Evolutionary conservation across 2,797 vertebrate genomes (phyloP), one percentile per base, ranked within the genome.

Genomic region (Lepilemur septentrionalis): DNA sequence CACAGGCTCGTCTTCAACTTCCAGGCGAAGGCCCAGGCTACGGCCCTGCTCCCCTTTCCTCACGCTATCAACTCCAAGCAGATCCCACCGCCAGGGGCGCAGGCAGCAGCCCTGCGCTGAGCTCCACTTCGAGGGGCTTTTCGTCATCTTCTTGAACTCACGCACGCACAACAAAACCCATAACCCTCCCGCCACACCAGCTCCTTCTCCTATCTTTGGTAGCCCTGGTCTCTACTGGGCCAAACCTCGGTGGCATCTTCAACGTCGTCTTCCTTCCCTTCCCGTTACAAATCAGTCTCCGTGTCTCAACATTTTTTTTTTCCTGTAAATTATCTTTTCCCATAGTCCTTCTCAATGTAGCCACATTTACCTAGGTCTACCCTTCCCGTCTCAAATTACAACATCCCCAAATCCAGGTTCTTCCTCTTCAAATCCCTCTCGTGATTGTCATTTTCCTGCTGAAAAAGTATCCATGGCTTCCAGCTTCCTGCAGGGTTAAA

Each of bases 391-490:
- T 93, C 52, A 78, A 75, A 89, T 57, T 32, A 73, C 22, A 20
- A 50, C 7, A 30, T 1, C 4, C 15, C 25, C 35, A 9, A 32
- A 46, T n/a, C 25, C 30, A 55, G 57, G 30, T 9, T 43, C 76
- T 85, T 55, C 43, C 59, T 72, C n/a, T 85, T 38, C 32, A 79
- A 35, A 35, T 89, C 65, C 52, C 35, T 84, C 48, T 93, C 41
- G 46, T 93, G 85, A 75, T 46, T 70, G 7, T 48, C n/a, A 18
- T 48, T 48, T n/a, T 46, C 50, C 82, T 57, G 38, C 52, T 87
- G 52, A 90, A 78, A 94, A 95, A 65, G 28, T 85, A 76, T 7
- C 81, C 78, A 35, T 82, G 88, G 67, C 46, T 48, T 82, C 81
- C 13, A 91, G 46, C 35, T 91, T 87, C 94, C 59, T 76, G 59